Evolutionary conservation across 2,797 vertebrate genomes (phyloP).

Genomic region (Psittacula derbiana): DNA sequence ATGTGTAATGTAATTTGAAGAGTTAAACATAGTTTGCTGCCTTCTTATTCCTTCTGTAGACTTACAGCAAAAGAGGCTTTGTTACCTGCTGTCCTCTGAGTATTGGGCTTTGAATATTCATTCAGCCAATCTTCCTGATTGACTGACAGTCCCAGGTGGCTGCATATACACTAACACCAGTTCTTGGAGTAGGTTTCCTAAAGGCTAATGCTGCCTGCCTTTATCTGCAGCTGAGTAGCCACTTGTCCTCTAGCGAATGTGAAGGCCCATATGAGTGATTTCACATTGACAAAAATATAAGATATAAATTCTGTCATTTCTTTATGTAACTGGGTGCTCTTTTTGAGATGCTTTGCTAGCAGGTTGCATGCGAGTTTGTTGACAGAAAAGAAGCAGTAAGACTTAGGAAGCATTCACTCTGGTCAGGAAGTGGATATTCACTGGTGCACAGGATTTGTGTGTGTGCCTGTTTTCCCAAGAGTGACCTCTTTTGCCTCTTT

Average conservation of each 20-base stretch:
- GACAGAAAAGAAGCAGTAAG: neutral
- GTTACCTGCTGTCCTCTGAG: neutral
- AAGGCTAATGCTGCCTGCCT: neutral
- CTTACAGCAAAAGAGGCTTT: neutral
- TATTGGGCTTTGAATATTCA: constrained; percentile 17
- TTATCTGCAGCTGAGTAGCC: neutral
- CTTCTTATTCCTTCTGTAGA: neutral
- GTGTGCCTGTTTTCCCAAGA: neutral
- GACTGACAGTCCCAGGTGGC: neutral
- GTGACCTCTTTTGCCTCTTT: neutral
- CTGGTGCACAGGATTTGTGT: neutral
- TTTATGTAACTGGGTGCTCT: neutral
- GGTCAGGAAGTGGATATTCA: neutral
- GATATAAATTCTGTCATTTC: neutral
- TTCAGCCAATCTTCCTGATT: neutral
- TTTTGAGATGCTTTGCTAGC: neutral
- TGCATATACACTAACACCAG: neutral
- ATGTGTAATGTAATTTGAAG: neutral
- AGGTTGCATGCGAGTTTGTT: neutral
- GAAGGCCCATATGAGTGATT: neutral
- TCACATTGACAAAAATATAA: neutral
- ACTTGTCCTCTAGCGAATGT: neutral
- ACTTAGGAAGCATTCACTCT: neutral
- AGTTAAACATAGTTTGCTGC: neutral
- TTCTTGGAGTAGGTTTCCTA: neutral